Base-by-base conservation (phyloP, 2,113 vertebrate genomes). In the Edolisoma coerulescens region DNA sequence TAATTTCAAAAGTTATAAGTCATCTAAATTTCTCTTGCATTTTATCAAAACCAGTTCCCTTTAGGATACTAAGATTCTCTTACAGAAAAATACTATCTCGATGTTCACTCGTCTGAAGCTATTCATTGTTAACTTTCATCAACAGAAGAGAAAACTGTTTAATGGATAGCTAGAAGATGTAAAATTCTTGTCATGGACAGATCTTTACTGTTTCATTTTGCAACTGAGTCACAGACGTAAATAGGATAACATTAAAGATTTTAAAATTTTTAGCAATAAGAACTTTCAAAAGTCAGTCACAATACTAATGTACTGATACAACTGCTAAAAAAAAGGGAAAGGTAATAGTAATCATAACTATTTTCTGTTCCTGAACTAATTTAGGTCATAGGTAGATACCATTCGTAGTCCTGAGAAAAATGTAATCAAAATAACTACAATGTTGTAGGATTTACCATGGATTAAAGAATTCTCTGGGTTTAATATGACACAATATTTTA, bases 1-100 rank as follows among this genome's bases (percentile, higher is more conserved):
- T 95, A 52, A 93, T 96, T 96, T 94, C 65, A 76, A 24, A 94
- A 87, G 32, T 71, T 89, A 57, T 41, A 89, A 89, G 12, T 63
- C 9, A 30, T 63, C 26, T 26, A 73, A 53, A 1, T 80, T 93
- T 87, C 16, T 65, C 12, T 60, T 81, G 47, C 13, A 42, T 84
- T 93, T 95, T 83, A 32, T 87, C n/a, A 87, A 15, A 70, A 64
- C 3, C 1, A 0, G 1, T 53, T 93, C 26, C 37, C 23, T 35
- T 56, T 65, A 50, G 28, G 33, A 69, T 49, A 39, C 15, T 35
- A 54, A 57, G 45, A 60, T 65, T 9, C 3, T 79, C 6, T 39
- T 41, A 35, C 6, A 57, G 21, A 49, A 87, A 71, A 83, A 57
- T 44, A 33, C 16, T 52, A 73, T 28, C 16, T 12, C 24, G 41